Evolutionary conservation across 2,113 vertebrate species (phyloP), one percentile per base, ranked within the genome.

Genomic region (Ceyx cyanopectus): DNA sequence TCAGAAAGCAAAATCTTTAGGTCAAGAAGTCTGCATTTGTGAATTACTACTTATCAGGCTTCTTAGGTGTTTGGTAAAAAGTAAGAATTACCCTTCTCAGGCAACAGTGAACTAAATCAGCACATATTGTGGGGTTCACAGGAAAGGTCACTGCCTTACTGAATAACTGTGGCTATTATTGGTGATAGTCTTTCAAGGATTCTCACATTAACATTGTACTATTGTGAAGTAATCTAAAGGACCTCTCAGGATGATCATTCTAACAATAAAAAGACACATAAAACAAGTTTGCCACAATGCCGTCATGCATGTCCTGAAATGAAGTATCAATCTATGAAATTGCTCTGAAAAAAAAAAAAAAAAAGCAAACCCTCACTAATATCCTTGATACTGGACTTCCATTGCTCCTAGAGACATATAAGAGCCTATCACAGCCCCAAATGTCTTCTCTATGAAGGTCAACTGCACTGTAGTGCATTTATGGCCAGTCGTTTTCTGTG

Each of bases 251-350:
- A 56, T 93, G 81, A 92, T 85, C 17, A 81, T 92, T 85, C 27
- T 63, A 93, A 77, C 78, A 89, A 74, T 80, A 93, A 87, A 88
- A 90, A 82, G 66, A 46, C n/a, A 93, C 37, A 80, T 87, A 88
- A 92, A 94, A 66, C 50, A 91, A 92, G 43, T 63, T 95, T 87
- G 32, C 75, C 78, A 93, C 92, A 95, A 92, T 87, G 54, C 57
- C 76, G 56, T 75, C 67, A 51, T 6, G 23, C 30, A 40, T 76
- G 56, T 90, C 81, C 67, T 95, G 75, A 87, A 92, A 87, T 62
- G 54, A 81, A 95, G 41, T 60, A 65, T 69, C 41, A 90, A 18
- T 89, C 74, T 66, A 14, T 50, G 40, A 72, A 74, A 93, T 56
- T 62, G 56, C 48, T 70, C 46, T 50, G 68, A 72, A 54, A 68